Base-by-base conservation (phyloP, 2,888 invertebrate species). In the Lagria hirta region DNA sequence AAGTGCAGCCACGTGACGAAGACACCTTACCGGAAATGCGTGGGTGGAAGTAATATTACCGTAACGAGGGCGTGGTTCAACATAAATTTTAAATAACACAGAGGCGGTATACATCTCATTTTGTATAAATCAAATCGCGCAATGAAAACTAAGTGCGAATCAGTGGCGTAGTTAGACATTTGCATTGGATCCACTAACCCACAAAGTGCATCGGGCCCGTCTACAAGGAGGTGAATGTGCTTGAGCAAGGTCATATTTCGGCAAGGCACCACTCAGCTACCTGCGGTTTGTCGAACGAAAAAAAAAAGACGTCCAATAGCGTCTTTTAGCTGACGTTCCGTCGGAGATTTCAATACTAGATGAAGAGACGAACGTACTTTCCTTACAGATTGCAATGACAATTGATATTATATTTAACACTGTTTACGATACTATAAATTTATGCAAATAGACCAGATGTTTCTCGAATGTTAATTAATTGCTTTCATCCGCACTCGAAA, bases 201-300 rank as follows among this genome's bases (percentile, higher is more conserved):
- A 58, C 47, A 57, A 52, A 50, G 44, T 46, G 46, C 45, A 48
- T 41, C 45, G 49, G 47, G 49, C 43, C 42, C 49, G 48, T 42
- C 52, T 43, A 23, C 44, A 38, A 37, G 33, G 55, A 60, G 63
- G 61, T 63, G 63, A 63, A 63, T 46, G 61, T 51, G 57, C 63
- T 55, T 48, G 33, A 51, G 55, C 61, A 63, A 63, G 63, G 63
- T 32, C 43, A 32, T 21, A 13, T 20, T 37, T 37, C 43, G 33
- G 33, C 32, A 40, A 40, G 14, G 23, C 23, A 40, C 32, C 5
- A 32, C 20, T 16, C 29, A 8, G 17, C 40, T 40, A 40, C 40
- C 40, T 40, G 32, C 40, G 24, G 24, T 24, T 16, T 20, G 20
- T 21, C 26, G 13, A 20, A 14, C 4, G 26, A 11, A 37, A 37